Evolutionary conservation across 2,113 vertebrate species (phyloP).

Genomic region (Chaenocephalus aceratus): DNA sequence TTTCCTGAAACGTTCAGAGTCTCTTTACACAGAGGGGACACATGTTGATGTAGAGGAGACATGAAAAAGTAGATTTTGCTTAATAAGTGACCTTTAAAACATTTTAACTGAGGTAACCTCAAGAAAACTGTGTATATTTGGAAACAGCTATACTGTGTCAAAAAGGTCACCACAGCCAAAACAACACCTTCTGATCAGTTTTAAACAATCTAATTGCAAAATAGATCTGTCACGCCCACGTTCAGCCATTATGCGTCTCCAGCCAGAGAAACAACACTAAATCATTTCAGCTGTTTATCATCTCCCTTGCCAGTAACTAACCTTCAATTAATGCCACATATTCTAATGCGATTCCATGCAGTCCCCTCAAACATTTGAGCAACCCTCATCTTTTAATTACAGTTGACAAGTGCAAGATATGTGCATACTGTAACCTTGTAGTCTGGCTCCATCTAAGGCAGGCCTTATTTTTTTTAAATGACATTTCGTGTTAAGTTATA

Average conservation of each 20-base stretch:
- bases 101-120: too few species aligned
- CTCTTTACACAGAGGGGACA: too few species aligned
- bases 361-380: slow-evolving; percentile 38
- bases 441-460: slow-evolving; percentile 19
- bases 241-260: slow-evolving; percentile 17
- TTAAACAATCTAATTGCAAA: slow-evolving; percentile 22
- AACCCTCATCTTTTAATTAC: slow-evolving; percentile 49
- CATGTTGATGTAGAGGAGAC: too few species aligned
- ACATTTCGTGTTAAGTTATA: slow-evolving; percentile 19
- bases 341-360: slow-evolving; percentile 25
- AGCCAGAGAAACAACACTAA: not conserved
- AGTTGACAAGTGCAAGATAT: slow-evolving; percentile 47
- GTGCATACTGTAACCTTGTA: slow-evolving; percentile 62
- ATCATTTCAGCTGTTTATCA: slow-evolving; percentile 32
- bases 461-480: slow-evolving; percentile 34
- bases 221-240: not conserved
- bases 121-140: not conserved
- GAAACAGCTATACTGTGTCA: not conserved
- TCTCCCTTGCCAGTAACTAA: slow-evolving; percentile 17
- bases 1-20: too few species aligned
- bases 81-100: too few species aligned
- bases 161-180: not conserved
- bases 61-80: too few species aligned
- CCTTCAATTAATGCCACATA: slow-evolving; percentile 45
- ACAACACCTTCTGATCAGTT: not conserved